A percentile compares a stretch with the other conserved stretches of the same genome.
Evolutionary conservation across 2,888 invertebrate genomes (phyloP).

Genomic region (Steromphala cineraria): DNA sequence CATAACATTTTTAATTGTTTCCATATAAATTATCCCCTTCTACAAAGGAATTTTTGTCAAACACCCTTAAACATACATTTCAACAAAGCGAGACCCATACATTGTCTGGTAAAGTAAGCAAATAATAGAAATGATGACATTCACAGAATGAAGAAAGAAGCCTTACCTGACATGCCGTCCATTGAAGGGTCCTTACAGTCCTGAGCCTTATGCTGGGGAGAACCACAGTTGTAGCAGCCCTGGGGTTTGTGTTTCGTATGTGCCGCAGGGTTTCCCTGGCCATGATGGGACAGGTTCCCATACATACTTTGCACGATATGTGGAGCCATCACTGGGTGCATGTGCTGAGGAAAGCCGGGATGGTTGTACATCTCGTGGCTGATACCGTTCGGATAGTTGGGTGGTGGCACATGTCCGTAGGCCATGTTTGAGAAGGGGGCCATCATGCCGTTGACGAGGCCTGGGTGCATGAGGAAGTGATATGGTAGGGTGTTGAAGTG

Average conservation of each 20-base stretch:
- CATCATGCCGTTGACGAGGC: conserved; percentile 15
- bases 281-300: conserved; percentile 32
- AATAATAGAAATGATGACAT: no score
- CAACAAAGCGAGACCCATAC: no score
- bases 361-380: conserved; percentile 41
- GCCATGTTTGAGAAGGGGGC: conserved; percentile 25
- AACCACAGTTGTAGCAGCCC: conserved; percentile 94
- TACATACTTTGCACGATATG: conserved; percentile 33
- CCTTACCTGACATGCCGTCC: conserved; percentile 86
- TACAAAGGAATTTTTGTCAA: no score
- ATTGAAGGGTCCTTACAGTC: conserved; percentile 94
- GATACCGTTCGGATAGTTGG: conserved; percentile 45
- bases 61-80: no score
- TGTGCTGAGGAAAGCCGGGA: conserved; percentile 37
- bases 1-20: no score
- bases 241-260: conserved; percentile 1
- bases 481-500: conserved; percentile 17
- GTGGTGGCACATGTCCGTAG: conserved; percentile 33
- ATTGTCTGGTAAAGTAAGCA: no score
- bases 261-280: conserved; percentile 31
- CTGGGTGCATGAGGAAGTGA: conserved; percentile 11
- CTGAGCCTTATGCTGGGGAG: conserved; percentile 86
- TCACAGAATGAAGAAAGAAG: no score
- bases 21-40: no score
- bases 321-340: conserved; percentile 24